Evolutionary conservation across 2,888 invertebrate genomes (phyloP), one percentile per base, ranked within the genome.

Genomic region (Timema cristinae): DNA sequence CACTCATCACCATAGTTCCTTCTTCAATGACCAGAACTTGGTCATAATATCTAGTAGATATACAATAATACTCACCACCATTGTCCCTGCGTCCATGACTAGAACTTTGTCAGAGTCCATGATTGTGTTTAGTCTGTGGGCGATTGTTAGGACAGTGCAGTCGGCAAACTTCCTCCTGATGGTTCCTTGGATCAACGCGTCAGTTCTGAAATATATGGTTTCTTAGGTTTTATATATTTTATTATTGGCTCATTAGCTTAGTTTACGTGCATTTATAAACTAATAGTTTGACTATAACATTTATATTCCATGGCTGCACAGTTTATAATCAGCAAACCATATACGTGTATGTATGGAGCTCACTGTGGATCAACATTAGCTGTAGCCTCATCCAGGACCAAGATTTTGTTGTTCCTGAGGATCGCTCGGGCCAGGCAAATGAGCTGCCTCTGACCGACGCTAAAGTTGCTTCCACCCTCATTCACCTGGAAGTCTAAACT

Each of bases 101-200:
- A 96, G 85, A 32, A 91, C 88, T 82, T 89, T 88, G 83, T 94
- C 92, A 0, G 91, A 92, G 82, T 95, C 94, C 90, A 95, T 93
- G 70, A 95, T 91, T 0, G 94, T 95, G 79, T 94, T 89, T 11
- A 95, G 85, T 54, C 94, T 86, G 82, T 95, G 94, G 47, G 94
- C 94, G 68, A 95, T 92, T 0, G 94, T 94, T 66, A 95, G 85
- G 48, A 95, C 93, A 0, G 94, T 93, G 80, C 93, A 94, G 52
- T 88, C 85, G 0, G 85, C 86, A 80, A 94, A 94, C 80, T 92
- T 91, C 67, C 84, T 85, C 75, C 92, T 84, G 73, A 94, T 93
- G 0, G 93, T 92, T 50, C 85, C 85, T 79, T 94, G 94, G 75
- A 94, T 94, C 16, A 93, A 81, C 1, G 86, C 86, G 79, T 94